These are phyloP conservation scores for Ametastegia equiseti DNA, from an alignment of 2,888 invertebrate genomes.

Conservation along the genomic window DNA sequence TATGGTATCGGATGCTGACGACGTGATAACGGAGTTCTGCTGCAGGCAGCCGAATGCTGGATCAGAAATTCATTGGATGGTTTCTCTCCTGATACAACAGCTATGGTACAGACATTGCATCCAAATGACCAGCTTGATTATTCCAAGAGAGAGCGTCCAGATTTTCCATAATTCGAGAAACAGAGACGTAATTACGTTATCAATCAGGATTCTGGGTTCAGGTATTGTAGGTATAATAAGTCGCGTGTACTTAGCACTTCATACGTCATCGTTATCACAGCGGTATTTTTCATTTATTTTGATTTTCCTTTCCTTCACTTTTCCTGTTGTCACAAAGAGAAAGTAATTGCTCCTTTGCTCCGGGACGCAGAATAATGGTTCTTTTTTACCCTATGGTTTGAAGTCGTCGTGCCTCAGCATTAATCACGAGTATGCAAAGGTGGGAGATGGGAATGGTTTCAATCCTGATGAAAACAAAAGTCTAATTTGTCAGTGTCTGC, in stretches of 20 bases:
- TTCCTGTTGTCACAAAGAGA: background rate
- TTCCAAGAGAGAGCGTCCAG: background rate
- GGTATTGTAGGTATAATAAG: background rate
- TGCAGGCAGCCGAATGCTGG: background rate
- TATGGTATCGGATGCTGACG: constrained; percentile 8
- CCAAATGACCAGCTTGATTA: constrained; percentile 1
- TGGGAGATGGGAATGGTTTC: background rate
- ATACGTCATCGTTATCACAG: background rate
- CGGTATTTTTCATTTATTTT: background rate
- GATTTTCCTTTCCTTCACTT: background rate
- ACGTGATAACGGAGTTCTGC: background rate
- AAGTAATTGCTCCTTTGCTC: background rate
- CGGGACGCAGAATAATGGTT: background rate
- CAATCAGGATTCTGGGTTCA: background rate
- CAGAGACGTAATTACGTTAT: background rate
- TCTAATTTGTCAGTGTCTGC: constrained; percentile 37
- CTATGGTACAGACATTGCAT: background rate
- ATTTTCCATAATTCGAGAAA: background rate
- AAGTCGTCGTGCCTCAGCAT: background rate
- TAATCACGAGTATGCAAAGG: constrained; percentile 28
- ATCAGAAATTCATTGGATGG: background rate
- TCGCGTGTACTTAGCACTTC: background rate
- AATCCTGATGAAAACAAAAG: constrained; percentile 36
- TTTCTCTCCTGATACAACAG: background rate
- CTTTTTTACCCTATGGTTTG: background rate